Base-by-base conservation (phyloP, 2,888 invertebrate genomes). In the Yponomeuta plumbellus region DNA sequence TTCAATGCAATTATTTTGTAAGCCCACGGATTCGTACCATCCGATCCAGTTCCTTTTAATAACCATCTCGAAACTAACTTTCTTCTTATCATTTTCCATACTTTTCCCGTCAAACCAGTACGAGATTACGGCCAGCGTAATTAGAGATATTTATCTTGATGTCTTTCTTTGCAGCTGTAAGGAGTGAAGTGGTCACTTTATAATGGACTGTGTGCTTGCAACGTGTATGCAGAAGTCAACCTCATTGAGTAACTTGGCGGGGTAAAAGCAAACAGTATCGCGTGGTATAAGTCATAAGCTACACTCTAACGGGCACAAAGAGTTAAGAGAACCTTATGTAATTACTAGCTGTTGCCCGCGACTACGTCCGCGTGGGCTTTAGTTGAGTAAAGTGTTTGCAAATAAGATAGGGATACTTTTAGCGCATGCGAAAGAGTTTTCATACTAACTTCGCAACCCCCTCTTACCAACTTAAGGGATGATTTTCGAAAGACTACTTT, bases 21-120 rank as follows among this genome's bases (percentile, higher is more conserved):
- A 52, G 44, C 44, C 23, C 59, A 22, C 59, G 23, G 22, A 59
- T 13, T 59, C 23, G 22, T 22, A 13, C 59, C 34, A 23, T 61
- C 34, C 52, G 66, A 62, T 62, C 62, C 17, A 62, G 62, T 62
- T 62, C 2, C 17, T 13, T 17, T 13, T 52, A 52, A 52, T 52
- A 52, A 52, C 17, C 44, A 52, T 17, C 17, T 6, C 17, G 13
- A 17, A 52, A 52, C 44, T 13, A 39, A 39, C 62, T 62, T 68
- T 62, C 67, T 21, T 70, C 69, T 17, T 11, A 52, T 66, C 64
- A 64, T 68, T 68, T 66, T 59, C 67, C 57, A 63, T 5, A 40
- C 68, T 61, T 65, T 70, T 69, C 71, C 61, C 57, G 64, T 40
- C 64, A 64, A 66, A 67, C 69, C 66, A 61, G 68, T 66, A 11